Evolutionary conservation across 1,140 invertebrate genomes (phyloP), one percentile per base, ranked within the genome.

Genomic region (Lycorma delicatula): DNA sequence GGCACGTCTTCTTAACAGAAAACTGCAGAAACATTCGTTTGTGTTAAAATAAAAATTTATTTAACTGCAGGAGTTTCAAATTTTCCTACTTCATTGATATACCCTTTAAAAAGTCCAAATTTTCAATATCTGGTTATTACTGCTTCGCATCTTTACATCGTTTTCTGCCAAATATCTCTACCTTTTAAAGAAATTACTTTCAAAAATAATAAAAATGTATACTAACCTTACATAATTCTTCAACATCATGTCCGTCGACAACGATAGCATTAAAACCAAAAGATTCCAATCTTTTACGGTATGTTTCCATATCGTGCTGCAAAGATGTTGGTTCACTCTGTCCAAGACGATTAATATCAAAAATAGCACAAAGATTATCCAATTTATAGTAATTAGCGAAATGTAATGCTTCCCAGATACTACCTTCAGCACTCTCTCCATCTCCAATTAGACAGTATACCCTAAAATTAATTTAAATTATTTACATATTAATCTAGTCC

Each of bases 371-470:
- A 3, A 99, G 77, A 77, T 99, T 99, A 73, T 98, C 93, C 26
- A 99, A 79, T 56, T 96, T 92, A 74, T 99, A 98, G 69, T 88
- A 80, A 48, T 89, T 87, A 36, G 93, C 90, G 75, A 99, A 99
- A 66, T 93, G 83, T 38, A 98, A 75, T 0, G 95, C 95, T 76
- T 99, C 97, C 97, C 97, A 99, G 59, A 99, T 84, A 13, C 93
- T 96, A 59, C 97, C 97, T 78, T 99, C 97, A 1, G 94, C 93
- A 66, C 91, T 89, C 77, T 99, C 97, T 20, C 97, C 97, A 78
- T 99, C 97, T 46, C 97, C 97, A 60, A 99, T 82, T 28, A 99
- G 67, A 66, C 93, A 97, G 72, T 91, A 99, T 1, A 93, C 91
- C 66, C 96, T 93, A 70, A 66, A 82, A 71, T 65, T 55, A 41